Evolutionary conservation across 2,113 vertebrate species (phyloP), one percentile per base, ranked within the genome.

Genomic region (Notothenia rossii): DNA sequence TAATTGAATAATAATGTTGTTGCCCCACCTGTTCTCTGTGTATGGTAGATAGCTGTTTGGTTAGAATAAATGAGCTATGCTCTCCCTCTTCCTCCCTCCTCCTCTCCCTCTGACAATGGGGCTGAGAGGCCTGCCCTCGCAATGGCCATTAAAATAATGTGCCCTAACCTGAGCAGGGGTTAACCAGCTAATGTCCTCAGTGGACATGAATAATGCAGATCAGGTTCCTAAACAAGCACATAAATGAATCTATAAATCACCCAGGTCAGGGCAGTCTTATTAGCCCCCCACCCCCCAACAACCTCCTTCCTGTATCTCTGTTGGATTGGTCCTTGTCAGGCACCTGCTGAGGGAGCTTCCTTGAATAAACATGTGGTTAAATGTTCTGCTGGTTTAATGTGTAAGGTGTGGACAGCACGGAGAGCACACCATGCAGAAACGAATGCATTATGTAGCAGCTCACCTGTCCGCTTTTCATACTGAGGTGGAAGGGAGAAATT

Each of bases 231-330:
- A 94, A 94, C 91, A 94, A 93, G 92, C 88, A 78, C 91, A 91
- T 88, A 93, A 93, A 93, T 91, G 89, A 93, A 94, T 94, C 91
- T 83, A 94, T 91, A 93, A 94, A 94, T 93, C 91, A 93, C 71
- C 72, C 63, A 75, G 91, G 92, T 90, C 87, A 89, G 77, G 72
- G 86, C 88, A 76, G 89, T 86, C 89, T 90, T 84, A 91, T 93
- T 93, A 93, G 88, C 62, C 3, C n/a, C n/a, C n/a, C n/a, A n/a
- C 70, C 82, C 75, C 61, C 20, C 36, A 33, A 49, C 72, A 33
- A 51, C 76, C 76, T 71, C 67, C 33, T 22, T 62, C 76, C 63
- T 43, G 63, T 79, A 82, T 55, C 72, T 71, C 59, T 17, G 25
- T 29, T 77, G 79, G 85, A 89, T 88, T 90, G 55, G 72, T 86